Conservation (phyloP, 2,797 vertebrate genomes). For the Argya squamiceps region DNA sequence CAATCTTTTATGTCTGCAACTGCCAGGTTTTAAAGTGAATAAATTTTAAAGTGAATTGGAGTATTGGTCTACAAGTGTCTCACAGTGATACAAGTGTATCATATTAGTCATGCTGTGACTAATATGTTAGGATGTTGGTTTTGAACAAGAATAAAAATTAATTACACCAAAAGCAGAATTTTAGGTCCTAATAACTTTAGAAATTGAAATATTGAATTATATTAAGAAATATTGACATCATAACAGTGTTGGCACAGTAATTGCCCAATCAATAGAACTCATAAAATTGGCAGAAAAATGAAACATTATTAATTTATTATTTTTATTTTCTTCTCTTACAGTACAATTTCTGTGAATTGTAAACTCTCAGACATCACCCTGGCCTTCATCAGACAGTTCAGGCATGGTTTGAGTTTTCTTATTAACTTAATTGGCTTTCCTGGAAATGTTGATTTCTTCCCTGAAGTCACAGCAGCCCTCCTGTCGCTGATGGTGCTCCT, state of each 20-base stretch:
- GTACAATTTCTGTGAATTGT: slow-evolving; percentile 70
- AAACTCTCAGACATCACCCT: slow-evolving; percentile 65
- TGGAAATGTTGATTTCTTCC: slow-evolving; percentile 72
- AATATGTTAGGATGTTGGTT: background rate
- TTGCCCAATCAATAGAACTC: background rate
- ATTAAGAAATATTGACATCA: background rate
- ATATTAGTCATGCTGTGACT: background rate
- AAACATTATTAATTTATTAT: background rate
- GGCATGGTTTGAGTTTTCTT: slow-evolving; percentile 70
- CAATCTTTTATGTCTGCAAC: background rate
- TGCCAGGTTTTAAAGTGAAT: background rate
- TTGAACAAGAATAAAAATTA: background rate
- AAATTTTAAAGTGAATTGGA: background rate
- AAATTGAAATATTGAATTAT: background rate
- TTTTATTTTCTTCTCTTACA: background rate
- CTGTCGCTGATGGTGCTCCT: slow-evolving; percentile 66
- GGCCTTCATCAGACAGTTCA: slow-evolving; percentile 72
- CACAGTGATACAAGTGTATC: no score
- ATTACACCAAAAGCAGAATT: background rate
- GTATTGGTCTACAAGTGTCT: background rate
- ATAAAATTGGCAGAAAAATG: background rate
- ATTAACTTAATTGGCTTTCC: slow-evolving; percentile 75
- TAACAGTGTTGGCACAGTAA: background rate
- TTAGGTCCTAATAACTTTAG: background rate
- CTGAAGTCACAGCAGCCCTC: slow-evolving; percentile 74